Conservation (phyloP, 2,797 vertebrate species). For the Rhadinocentrus ornatus region DNA sequence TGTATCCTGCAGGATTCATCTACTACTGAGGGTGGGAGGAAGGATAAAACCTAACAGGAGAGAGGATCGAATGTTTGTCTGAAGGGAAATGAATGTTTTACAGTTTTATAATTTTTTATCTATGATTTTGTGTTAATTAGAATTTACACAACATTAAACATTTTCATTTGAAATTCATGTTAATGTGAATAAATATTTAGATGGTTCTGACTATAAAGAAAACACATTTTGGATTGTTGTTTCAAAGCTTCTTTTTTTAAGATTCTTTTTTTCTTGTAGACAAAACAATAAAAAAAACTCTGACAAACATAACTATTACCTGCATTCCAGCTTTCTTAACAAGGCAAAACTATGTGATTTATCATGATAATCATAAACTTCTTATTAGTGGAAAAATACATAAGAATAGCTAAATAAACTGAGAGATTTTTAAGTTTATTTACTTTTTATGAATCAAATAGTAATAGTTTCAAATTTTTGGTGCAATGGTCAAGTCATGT, state of each 20-base stretch:
- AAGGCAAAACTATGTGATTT: background rate
- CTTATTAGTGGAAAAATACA: background rate
- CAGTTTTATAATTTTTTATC: background rate
- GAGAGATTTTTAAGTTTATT: background rate
- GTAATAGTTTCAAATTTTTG: no score
- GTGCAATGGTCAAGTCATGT: no score
- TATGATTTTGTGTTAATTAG: background rate
- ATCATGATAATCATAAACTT: no score
- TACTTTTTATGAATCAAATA: no score
- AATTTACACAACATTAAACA: background rate
- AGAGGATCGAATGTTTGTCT: background rate
- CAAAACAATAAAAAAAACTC: background rate
- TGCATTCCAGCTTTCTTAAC: background rate
- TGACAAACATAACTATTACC: background rate
- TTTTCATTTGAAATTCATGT: background rate
- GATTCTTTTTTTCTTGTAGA: background rate
- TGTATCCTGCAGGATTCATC: slow-evolving; percentile 49
- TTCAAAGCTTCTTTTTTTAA: background rate
- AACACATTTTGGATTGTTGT: background rate
- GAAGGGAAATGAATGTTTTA: background rate
- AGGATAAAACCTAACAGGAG: slow-evolving; percentile 1
- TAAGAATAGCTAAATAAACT: background rate
- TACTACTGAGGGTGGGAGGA: slow-evolving; percentile 23
- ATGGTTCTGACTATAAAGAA: background rate
- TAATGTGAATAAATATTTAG: background rate